phyloP scores from a whole-genome alignment of 2,888 invertebrate species.

The Epinotia bilunana region DNA sequence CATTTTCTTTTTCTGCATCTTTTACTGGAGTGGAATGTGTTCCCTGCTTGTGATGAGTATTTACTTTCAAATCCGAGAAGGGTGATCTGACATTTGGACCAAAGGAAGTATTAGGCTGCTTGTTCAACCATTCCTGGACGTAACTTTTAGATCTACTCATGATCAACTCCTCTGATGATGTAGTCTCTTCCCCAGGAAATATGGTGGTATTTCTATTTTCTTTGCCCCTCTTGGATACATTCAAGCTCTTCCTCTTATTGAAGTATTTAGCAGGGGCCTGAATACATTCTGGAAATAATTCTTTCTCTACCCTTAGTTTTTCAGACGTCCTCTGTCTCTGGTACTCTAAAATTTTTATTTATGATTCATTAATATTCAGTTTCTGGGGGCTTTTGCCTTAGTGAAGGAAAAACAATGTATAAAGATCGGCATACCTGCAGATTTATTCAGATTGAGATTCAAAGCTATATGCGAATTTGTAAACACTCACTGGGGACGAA shows the following conservation, averaged over 20 bases:
- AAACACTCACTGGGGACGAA: neutral
- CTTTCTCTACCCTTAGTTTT: constrained; percentile 69
- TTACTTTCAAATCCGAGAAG: constrained; percentile 68
- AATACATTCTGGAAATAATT: constrained; percentile 76
- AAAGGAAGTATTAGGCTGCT: constrained; percentile 52
- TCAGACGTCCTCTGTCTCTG: constrained; percentile 66
- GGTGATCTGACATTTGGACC: constrained; percentile 61
- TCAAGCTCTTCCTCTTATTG: constrained; percentile 71
- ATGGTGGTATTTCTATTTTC: constrained; percentile 57
- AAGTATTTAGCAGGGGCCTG: constrained; percentile 73
- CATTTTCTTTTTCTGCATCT: constrained; percentile 38
- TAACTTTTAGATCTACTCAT: constrained; percentile 66
- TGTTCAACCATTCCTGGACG: constrained; percentile 72
- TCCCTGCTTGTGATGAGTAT: constrained; percentile 46
- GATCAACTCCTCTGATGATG: constrained; percentile 50
- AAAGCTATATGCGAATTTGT: too few species aligned
- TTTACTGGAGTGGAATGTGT: constrained; percentile 27
- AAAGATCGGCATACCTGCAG: too few species aligned
- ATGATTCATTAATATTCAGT: neutral
- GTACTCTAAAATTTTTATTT: constrained; percentile 61
- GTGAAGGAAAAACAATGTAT: too few species aligned
- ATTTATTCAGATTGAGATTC: too few species aligned
- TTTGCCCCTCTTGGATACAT: constrained; percentile 53
- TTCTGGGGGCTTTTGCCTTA: neutral
- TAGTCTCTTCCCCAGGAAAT: constrained; percentile 65